Evolutionary conservation across 2,113 vertebrate species (phyloP), one percentile per base, ranked within the genome.

Genomic region (Cyanocitta stelleri): DNA sequence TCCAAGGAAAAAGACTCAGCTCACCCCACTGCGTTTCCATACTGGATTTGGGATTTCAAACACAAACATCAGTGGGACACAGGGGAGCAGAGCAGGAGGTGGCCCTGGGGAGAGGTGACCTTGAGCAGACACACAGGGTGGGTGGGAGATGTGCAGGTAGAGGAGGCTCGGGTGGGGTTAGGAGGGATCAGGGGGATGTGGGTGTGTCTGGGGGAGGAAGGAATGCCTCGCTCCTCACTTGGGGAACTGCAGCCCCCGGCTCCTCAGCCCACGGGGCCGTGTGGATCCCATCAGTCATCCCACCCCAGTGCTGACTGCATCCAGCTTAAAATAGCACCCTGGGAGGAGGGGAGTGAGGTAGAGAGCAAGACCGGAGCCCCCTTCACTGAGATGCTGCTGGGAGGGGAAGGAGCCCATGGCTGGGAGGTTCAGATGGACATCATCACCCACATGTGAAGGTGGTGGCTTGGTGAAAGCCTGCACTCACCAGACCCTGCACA

Each of bases 171-270:
- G 46, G 46, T 22, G 32, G 33, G 43, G 51, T n/a, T 63, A 43
- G 73, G 62, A 85, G n/a, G n/a, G 52, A 64, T 30, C 22, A 3
- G n/a, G 10, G 54, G 41, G 9, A 35, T 0, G 1, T 46, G 33
- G 29, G n/a, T 20, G 33, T 3, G 2, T 46, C 17, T 67, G 30
- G 13, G 16, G 56, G 32, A 84, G 59, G 37, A 72, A 30, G 23
- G 14, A 79, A 26, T 4, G 1, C 17, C 33, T 27, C 0, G 0
- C 33, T 77, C 4, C 2, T 68, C 58, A 16, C 54, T 24, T 39
- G 6, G 48, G 32, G 51, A 87, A 16, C 37, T 54, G 54, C 90
- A 94, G 51, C 51, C 43, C 33, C 29, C 10, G 4, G 33, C 32
- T 93, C 35, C 80, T 76, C 72, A 62, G 77, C 81, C 85, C 81